Evolutionary conservation across 2,113 vertebrate species (phyloP).

Genomic region (Brachyistius frenatus): DNA sequence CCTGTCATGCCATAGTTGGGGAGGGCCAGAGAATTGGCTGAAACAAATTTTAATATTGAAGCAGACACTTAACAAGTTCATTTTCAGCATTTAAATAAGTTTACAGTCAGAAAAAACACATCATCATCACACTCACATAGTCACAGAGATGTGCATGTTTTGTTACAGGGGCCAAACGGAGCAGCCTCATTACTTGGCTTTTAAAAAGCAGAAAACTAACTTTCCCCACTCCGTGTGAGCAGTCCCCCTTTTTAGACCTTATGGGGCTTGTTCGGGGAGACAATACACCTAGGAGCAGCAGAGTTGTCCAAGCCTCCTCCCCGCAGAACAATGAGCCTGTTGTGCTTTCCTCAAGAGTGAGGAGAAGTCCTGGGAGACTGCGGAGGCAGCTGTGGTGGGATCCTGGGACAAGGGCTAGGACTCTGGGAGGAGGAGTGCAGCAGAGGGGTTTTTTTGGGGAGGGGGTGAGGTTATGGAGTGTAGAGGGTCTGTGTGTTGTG

Average conservation of each 20-base stretch:
- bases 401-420: slow-evolving; percentile 72
- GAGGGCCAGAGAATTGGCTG: no score
- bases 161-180: slow-evolving; percentile 47
- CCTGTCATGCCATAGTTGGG: no score
- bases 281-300: slow-evolving; percentile 74
- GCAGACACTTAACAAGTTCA: neutral
- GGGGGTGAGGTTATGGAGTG: slow-evolving; percentile 71
- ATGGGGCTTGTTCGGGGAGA: slow-evolving; percentile 71
- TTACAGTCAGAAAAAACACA: neutral
- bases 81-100: neutral
- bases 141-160: neutral
- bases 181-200: slow-evolving; percentile 73
- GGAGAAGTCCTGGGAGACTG: slow-evolving; percentile 80
- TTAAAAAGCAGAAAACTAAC: slow-evolving; percentile 66
- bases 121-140: no score
- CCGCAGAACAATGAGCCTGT: slow-evolving; percentile 84
- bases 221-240: slow-evolving; percentile 56
- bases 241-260: slow-evolving; percentile 67
- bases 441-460: slow-evolving; percentile 45
- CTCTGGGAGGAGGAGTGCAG: slow-evolving; percentile 65
- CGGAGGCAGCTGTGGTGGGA: slow-evolving; percentile 83
- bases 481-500: slow-evolving; percentile 81
- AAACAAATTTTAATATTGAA: neutral
- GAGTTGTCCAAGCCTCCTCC: slow-evolving; percentile 74
- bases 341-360: slow-evolving; percentile 79